Conservation (phyloP, 2,797 vertebrate species). For the Spondyliosoma cantharus region DNA sequence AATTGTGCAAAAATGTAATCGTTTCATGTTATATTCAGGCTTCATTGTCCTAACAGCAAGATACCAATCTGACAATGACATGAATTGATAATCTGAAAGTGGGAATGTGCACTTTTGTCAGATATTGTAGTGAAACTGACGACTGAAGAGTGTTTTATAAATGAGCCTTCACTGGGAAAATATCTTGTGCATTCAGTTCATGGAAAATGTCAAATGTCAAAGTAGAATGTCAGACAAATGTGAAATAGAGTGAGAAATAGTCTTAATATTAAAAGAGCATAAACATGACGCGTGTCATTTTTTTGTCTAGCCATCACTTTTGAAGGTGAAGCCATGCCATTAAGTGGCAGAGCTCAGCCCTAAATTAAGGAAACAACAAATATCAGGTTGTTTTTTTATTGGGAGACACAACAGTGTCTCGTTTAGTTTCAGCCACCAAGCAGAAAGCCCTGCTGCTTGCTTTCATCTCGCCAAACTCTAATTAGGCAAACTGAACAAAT, state of each 20-base stretch:
- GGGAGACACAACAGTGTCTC: slow-evolving; percentile 52
- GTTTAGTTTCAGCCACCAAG: slow-evolving; percentile 56
- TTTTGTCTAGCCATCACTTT: not conserved
- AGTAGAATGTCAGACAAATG: slow-evolving; percentile 5
- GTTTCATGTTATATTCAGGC: not conserved
- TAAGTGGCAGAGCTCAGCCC: slow-evolving; percentile 24
- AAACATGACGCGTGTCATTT: not conserved
- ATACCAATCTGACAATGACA: no score
- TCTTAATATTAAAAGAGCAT: not conserved
- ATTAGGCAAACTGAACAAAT: slow-evolving; percentile 75
- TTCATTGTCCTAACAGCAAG: not conserved
- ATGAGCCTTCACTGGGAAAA: not conserved
- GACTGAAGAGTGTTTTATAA: not conserved
- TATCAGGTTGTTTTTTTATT: slow-evolving; percentile 25
- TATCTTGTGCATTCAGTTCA: not conserved
- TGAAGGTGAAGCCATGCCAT: not conserved
- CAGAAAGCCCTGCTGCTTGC: slow-evolving; percentile 67
- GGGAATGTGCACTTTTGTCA: not conserved
- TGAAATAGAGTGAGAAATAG: not conserved
- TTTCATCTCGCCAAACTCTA: slow-evolving; percentile 76
- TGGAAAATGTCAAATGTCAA: not conserved
- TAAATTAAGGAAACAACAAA: slow-evolving; percentile 43
- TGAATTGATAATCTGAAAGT: not conserved
- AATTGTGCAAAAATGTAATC: slow-evolving; percentile 6
- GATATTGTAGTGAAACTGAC: not conserved